These are phyloP conservation scores for Lucilia cuprina DNA, from an alignment of 1,140 invertebrate genomes.

Conservation along the genomic window DNA sequence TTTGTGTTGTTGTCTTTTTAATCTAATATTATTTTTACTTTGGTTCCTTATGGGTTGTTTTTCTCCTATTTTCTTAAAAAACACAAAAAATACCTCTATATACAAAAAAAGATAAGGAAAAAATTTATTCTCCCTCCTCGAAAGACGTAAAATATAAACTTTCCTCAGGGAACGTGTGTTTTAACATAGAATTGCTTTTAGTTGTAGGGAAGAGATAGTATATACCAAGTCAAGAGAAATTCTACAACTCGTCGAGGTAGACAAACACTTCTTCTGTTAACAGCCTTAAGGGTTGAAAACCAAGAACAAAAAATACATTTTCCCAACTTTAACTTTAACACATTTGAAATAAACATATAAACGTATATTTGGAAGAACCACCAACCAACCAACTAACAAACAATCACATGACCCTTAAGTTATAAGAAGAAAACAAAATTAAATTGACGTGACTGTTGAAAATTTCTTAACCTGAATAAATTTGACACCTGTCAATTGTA, in stretches of 20 bases:
- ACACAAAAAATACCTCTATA: not conserved
- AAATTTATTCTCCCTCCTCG: not conserved
- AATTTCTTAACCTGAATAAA: not conserved
- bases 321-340: not conserved
- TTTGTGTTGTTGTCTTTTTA: not conserved
- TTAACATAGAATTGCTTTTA: not conserved
- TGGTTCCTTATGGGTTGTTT: not conserved
- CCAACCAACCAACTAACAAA: not conserved
- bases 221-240: not conserved
- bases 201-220: not conserved
- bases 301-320: not conserved
- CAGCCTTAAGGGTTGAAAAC: not conserved
- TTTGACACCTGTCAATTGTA: conserved; percentile 1
- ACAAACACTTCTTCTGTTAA: not conserved
- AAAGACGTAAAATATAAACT: not conserved
- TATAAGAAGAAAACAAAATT: not conserved
- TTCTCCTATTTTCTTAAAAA: not conserved
- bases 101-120: not conserved
- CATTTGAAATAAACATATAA: not conserved
- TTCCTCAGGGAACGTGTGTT: not conserved
- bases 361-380: too few species aligned
- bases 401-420: not conserved
- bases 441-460: not conserved
- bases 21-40: not conserved
- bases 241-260: not conserved